phyloP scores from a whole-genome alignment of 2,888 invertebrate species.

The Nomada fabriciana region DNA sequence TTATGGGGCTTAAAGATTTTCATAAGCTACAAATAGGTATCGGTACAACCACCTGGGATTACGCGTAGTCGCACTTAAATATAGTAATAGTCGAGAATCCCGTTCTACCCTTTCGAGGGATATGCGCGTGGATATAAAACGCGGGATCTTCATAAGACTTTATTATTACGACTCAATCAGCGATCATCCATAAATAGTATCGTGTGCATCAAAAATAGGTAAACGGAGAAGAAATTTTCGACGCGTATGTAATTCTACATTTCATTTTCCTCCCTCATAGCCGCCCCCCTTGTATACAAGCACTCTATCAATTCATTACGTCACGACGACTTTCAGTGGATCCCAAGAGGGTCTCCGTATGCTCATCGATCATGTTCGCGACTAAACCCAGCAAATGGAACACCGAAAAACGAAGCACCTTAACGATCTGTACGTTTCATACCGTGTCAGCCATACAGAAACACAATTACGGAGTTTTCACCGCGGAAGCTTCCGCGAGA shows the following conservation, averaged over 20 bases:
- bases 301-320: slow-evolving; percentile 70
- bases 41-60: slow-evolving; percentile 36
- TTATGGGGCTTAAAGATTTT: slow-evolving; percentile 69
- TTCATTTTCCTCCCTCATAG: background rate
- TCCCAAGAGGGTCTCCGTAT: slow-evolving; percentile 52
- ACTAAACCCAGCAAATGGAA: slow-evolving; percentile 21
- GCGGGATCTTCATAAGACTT: slow-evolving; percentile 2
- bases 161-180: slow-evolving; percentile 46
- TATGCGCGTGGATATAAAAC: background rate
- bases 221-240: background rate
- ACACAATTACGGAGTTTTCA: slow-evolving; percentile 64
- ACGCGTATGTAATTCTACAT: background rate
- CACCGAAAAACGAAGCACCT: slow-evolving; percentile 47
- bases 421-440: slow-evolving; percentile 55
- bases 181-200: background rate
- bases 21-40: slow-evolving; percentile 69
- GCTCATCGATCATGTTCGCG: slow-evolving; percentile 67
- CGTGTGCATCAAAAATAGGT: too few relatives aligned
- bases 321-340: slow-evolving; percentile 46
- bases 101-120: slow-evolving; percentile 20
- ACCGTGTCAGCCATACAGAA: slow-evolving; percentile 47
- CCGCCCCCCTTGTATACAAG: slow-evolving; percentile 25
- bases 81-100: slow-evolving; percentile 19
- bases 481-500: slow-evolving; percentile 55
- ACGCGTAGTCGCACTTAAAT: background rate